These are phyloP conservation scores for Pseudobourletiella spinata DNA, from an alignment of 1,140 invertebrate genomes.

Conservation along the genomic window DNA sequence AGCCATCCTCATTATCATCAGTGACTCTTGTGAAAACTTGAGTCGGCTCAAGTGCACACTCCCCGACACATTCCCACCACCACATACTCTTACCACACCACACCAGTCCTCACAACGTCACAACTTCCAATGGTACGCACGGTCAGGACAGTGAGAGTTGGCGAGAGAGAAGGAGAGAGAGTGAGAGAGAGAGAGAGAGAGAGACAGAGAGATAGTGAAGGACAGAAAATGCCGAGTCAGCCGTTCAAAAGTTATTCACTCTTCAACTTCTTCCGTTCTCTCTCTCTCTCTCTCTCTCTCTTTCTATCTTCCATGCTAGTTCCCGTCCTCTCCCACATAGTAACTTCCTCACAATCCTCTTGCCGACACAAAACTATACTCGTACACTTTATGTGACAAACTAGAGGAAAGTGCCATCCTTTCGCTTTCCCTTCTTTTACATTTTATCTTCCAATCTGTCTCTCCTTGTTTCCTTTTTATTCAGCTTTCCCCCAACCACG, in stretches of 20 bases:
- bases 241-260: constrained; percentile 5
- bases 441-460: constrained; percentile 1
- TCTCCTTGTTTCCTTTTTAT: constrained; percentile 4
- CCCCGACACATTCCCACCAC: too few relatives aligned
- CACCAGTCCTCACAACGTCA: too few relatives aligned
- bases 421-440: background rate
- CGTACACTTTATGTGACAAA: constrained; percentile 11
- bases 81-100: too few relatives aligned
- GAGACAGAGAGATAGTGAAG: too few relatives aligned
- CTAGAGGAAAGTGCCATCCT: background rate
- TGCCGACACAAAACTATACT: constrained; percentile 4
- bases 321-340: constrained; percentile 3
- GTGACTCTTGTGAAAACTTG: background rate
- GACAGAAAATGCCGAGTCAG: constrained; percentile 14
- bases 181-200: too few relatives aligned
- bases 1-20: background rate
- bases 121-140: too few relatives aligned
- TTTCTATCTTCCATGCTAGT: background rate
- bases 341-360: background rate
- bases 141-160: too few relatives aligned
- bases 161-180: too few relatives aligned
- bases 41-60: background rate
- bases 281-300: constrained; percentile 1
- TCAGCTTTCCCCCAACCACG: too few relatives aligned
- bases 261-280: constrained; percentile 5